phyloP scores from a whole-genome alignment of 1,140 invertebrate species.

The Sinella curviseta region DNA sequence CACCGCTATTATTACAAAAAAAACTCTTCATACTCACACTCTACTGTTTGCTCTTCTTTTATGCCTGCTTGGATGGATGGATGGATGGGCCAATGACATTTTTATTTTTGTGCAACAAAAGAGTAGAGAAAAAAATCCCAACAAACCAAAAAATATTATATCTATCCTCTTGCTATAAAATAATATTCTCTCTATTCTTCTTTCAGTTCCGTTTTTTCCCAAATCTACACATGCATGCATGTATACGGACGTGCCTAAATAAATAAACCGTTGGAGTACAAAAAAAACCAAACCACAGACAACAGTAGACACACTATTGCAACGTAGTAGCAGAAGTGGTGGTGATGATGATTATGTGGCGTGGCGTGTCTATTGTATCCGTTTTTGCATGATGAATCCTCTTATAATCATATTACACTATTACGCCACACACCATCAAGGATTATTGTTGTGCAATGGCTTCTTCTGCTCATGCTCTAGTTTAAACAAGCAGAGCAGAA shows the following conservation, averaged over 20 bases:
- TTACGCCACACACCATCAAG: neutral
- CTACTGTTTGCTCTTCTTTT: no score
- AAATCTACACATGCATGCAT: neutral
- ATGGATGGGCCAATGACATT: conserved; percentile 18
- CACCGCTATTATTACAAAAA: no score
- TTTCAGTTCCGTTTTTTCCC: neutral
- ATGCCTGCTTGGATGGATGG: neutral
- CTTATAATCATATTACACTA: neutral
- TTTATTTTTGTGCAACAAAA: neutral
- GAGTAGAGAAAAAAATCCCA: neutral
- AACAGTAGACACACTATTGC: no score
- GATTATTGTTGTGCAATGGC: neutral
- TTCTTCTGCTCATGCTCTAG: neutral
- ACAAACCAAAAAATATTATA: no score
- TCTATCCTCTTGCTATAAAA: neutral
- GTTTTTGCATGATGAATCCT: neutral
- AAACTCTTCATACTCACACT: no score
- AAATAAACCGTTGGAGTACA: conserved; percentile 5
- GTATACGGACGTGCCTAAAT: neutral
- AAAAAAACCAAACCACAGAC: neutral
- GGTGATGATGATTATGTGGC: no score
- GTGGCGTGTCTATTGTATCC: no score
- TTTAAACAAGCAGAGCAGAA: neutral
- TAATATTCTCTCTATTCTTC: neutral
- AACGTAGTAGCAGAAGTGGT: no score